phyloP scores from a whole-genome alignment of 2,888 invertebrate species.

The Muscina levida region DNA sequence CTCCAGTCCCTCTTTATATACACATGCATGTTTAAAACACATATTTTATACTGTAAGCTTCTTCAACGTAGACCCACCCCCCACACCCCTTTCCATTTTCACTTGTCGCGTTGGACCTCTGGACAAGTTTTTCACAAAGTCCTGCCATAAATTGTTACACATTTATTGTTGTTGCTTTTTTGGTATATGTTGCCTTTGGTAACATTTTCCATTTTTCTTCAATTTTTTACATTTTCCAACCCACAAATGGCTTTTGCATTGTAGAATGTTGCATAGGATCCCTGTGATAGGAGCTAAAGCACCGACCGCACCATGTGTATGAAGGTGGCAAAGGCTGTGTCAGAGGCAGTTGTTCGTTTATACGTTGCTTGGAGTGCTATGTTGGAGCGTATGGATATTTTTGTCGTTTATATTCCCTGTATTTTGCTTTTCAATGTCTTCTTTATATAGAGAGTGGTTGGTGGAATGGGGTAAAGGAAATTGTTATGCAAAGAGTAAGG shows the following conservation, averaged over 20 bases:
- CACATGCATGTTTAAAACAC: slow-evolving; percentile 17
- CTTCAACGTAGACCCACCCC: slow-evolving; percentile 7
- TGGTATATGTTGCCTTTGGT: slow-evolving; percentile 30
- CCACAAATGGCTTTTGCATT: slow-evolving; percentile 62
- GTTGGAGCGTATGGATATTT: neutral
- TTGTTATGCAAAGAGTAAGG: too few relatives aligned
- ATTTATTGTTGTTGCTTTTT: slow-evolving; percentile 22
- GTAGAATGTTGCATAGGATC: slow-evolving; percentile 55
- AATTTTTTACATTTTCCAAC: slow-evolving; percentile 50
- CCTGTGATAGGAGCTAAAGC: neutral
- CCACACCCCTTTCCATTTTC: neutral
- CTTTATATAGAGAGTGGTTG: slow-evolving; percentile 21
- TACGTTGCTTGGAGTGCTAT: neutral
- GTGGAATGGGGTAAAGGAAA: neutral
- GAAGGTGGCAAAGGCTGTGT: neutral
- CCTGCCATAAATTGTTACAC: slow-evolving; percentile 55
- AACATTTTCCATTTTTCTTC: slow-evolving; percentile 47
- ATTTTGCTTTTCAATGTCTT: slow-evolving; percentile 51
- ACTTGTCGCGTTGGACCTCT: neutral
- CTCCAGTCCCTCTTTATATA: too few relatives aligned
- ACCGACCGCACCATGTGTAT: neutral
- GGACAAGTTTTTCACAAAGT: slow-evolving; percentile 43
- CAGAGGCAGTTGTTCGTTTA: neutral
- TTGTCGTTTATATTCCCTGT: slow-evolving; percentile 22
- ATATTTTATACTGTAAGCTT: slow-evolving; percentile 17